Evolutionary conservation across 2,888 invertebrate genomes (phyloP), one percentile per base, ranked within the genome.

Genomic region (Cheilosia scutellata): DNA sequence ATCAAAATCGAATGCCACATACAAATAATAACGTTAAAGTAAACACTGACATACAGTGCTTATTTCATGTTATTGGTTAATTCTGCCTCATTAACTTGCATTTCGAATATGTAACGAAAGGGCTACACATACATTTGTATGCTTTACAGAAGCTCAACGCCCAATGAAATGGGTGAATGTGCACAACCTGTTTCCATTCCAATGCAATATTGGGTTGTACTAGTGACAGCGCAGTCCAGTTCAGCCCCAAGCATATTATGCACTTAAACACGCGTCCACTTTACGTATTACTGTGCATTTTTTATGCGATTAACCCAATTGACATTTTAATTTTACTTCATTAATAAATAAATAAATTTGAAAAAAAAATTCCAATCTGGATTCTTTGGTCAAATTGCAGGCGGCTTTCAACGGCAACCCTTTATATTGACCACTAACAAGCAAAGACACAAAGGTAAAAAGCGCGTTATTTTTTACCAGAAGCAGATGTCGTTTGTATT

Each of bases 271-370:
- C 31, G 37, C 37, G 37, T 37, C 37, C 37, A 37, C 37, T 37
- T 11, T 37, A 37, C 37, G 49, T 13, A 27, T 51, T 76, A 63
- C 57, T 76, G 47, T 58, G 63, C 6, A 42, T 62, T 53, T 82
- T 55, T 20, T 57, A 47, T 33, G 60, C 42, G 27, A 78, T 83
- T 83, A 68, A 60, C 60, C 62, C 66, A 83, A 78, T 83, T 83
- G 78, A 83, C 83, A 68, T 78, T 68, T 83, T 78, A 57, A 83
- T 78, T 78, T 68, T 31, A 49, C 53, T 62, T 47, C 60, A 82
- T 77, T 72, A 66, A 72, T 77, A 83, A 68, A 83, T 51, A 68
- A 83, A 74, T 77, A 47, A 72, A 62, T 78, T 74, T 83, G 13
- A 47, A 72, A 58, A 58, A 20, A 20, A 20, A 20, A 20, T 20